Conservation (phyloP, 2,797 vertebrate genomes). For the Capromys pilorides region DNA sequence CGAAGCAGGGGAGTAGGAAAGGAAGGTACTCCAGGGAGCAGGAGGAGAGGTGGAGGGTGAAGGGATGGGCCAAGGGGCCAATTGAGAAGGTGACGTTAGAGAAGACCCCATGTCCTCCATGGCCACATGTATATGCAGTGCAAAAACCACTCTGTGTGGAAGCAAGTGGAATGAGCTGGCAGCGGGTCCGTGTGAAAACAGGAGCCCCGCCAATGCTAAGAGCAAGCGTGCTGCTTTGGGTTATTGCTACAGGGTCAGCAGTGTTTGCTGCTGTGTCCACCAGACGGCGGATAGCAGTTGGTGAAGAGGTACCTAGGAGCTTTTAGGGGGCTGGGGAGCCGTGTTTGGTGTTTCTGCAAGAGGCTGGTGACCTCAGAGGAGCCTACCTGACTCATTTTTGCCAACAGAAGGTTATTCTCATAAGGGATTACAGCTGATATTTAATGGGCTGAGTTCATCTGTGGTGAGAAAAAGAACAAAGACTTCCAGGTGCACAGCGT, state of each 20-base stretch:
- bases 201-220: background rate
- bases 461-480: slow-evolving; percentile 51
- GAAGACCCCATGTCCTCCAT: background rate
- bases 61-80: background rate
- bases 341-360: background rate
- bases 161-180: background rate
- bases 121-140: background rate
- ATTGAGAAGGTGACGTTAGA: background rate
- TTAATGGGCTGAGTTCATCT: slow-evolving; percentile 21
- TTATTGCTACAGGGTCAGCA: background rate
- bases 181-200: background rate
- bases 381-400: slow-evolving; percentile 36
- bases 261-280: background rate
- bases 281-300: background rate
- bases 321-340: no score
- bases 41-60: background rate
- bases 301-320: background rate
- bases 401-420: slow-evolving; percentile 5
- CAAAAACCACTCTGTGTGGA: background rate
- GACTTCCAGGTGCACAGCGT: background rate
- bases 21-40: background rate
- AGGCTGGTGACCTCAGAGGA: slow-evolving; percentile 37
- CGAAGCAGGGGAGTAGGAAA: background rate
- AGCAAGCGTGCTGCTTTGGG: slow-evolving; percentile 8
- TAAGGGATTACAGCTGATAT: background rate